Base-by-base conservation (phyloP, 1,140 invertebrate species). In the Protaetia brevitarsis region DNA sequence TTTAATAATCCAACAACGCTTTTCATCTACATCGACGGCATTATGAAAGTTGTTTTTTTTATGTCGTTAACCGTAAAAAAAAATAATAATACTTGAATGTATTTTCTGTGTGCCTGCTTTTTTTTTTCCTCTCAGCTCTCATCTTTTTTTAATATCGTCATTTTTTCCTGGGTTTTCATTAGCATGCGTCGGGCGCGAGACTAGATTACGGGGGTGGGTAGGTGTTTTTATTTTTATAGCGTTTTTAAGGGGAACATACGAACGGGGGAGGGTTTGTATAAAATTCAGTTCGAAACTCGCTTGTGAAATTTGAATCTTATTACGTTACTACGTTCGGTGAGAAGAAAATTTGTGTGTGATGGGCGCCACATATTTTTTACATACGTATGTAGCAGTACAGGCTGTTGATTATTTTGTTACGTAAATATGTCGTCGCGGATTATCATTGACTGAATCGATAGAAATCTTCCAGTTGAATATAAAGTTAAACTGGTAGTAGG, bases 81-180 rank as follows among this genome's bases (percentile, higher is more conserved):
- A n/a, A n/a, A n/a, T n/a, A n/a, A 51, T 51, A 51, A 23, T 51
- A 51, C 41, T 51, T 51, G 41, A 19, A 51, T 51, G 41, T 51
- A 51, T 51, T 51, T 51, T 51, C 41, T 8, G 31, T 51, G 41
- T 51, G 41, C 26, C 19, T 51, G 26, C 26, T 23, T 51, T 16
- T 19, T 51, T 51, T 45, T 21, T 51, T 23, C 16, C 26, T 23
- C 26, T 23, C 19, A 10, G 41, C 26, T 51, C 31, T 2, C 8
- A 23, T 23, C 26, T 45, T 45, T 51, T 51, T 51, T 51, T 23
- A 51, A 51, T 51, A 51, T 19, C 4, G 21, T 11, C 21, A 16
- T 10, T 51, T 51, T 23, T 7, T 51, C 41, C 41, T 51, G 19
- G 41, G 21, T 51, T 51, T 51, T 51, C 41, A 51, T 51, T 51